Evolutionary conservation across 2,113 vertebrate species (phyloP).

Genomic region (Phalacrocorax aristotelis): DNA sequence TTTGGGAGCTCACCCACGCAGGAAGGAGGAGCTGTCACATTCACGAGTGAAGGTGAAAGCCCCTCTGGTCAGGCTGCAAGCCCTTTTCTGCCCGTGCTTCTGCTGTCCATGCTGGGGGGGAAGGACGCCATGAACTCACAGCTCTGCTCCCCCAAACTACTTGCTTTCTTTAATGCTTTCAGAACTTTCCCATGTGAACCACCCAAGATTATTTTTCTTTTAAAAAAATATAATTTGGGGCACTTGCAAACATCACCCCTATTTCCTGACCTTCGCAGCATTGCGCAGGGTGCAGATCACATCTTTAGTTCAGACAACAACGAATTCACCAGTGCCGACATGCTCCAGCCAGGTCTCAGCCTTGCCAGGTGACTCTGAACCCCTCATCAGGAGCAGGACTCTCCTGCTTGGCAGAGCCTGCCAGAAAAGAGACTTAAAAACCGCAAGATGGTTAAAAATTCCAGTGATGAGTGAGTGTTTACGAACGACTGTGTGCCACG

Average conservation of each 20-base stretch:
- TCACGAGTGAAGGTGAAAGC: not conserved
- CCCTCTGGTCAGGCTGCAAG: not conserved
- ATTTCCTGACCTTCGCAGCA: not conserved
- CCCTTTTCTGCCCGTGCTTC: not conserved
- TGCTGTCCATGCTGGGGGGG: not conserved
- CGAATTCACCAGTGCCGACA: not conserved
- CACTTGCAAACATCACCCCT: not conserved
- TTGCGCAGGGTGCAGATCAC: not conserved
- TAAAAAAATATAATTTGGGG: not conserved
- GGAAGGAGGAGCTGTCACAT: not conserved
- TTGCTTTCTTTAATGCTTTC: not conserved
- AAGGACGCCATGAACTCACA: not conserved
- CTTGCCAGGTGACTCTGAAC: not conserved
- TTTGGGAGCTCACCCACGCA: not conserved
- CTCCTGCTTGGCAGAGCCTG: not conserved
- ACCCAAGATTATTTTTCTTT: not conserved
- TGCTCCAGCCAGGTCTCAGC: not conserved
- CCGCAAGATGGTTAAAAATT: not conserved
- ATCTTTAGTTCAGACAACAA: not conserved
- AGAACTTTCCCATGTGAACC: not conserved
- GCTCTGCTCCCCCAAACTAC: not conserved
- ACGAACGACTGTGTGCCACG: rapidly evolving
- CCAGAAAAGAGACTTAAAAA: not conserved
- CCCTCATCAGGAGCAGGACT: not conserved
- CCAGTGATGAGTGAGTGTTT: not conserved